These are phyloP conservation scores for Heliconius eleuchia DNA, from an alignment of 1,140 invertebrate genomes.

Conservation along the genomic window DNA sequence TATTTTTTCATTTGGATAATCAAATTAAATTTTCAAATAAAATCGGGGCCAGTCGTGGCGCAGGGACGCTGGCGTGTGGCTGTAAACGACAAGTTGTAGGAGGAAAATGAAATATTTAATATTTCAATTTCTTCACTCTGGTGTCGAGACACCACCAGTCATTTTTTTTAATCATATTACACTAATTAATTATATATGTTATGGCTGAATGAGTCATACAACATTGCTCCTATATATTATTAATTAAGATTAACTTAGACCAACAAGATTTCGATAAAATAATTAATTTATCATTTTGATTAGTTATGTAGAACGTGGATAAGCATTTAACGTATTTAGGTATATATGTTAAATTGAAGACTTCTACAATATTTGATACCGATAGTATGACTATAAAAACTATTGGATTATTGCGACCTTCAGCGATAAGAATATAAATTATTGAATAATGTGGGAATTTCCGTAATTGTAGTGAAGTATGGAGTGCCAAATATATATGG, in stretches of 20 bases:
- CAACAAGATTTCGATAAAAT: neutral
- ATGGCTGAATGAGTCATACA: neutral
- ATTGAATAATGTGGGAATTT: neutral
- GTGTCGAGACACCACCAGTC: no score
- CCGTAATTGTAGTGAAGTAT: neutral
- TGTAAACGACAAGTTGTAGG: no score
- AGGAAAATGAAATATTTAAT: no score
- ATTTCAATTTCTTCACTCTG: no score
- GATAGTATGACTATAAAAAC: neutral
- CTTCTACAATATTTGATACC: neutral
- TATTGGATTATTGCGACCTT: neutral
- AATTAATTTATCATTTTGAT: neutral
- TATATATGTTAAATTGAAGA: neutral
- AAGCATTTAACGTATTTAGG: neutral
- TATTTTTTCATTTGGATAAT: no score
- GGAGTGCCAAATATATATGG: neutral
- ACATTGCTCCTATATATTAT: neutral
- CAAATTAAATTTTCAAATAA: no score
- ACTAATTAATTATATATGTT: neutral
- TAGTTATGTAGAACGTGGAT: neutral
- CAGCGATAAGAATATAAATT: neutral
- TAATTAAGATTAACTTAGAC: neutral
- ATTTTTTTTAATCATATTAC: neutral
- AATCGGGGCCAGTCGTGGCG: no score
- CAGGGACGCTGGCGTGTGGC: no score